Conservation (phyloP, 1,140 invertebrate species). For the Psix sp. region DNA sequence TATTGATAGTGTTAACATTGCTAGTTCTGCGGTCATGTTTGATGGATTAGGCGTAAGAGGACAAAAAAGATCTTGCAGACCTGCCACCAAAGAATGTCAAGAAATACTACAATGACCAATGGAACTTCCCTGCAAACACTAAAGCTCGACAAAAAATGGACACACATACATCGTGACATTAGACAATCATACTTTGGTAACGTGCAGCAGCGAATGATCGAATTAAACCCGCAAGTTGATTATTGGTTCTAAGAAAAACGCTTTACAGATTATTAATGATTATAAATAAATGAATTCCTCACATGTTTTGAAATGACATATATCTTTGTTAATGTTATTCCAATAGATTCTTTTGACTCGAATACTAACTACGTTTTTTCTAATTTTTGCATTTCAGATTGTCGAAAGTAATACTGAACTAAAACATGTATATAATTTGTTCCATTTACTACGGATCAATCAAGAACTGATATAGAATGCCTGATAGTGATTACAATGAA, state of each 20-base stretch:
- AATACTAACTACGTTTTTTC: too few relatives aligned
- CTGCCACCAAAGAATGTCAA: slow-evolving; percentile 23
- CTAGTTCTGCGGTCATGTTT: slow-evolving; percentile 58
- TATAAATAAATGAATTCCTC: slow-evolving; percentile 1
- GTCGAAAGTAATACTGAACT: too few relatives aligned
- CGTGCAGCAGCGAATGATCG: slow-evolving; percentile 37
- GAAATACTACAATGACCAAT: slow-evolving; percentile 40
- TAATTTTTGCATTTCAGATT: too few relatives aligned
- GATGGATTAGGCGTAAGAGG: slow-evolving; percentile 52
- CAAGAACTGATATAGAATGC: too few relatives aligned
- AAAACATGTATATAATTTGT: too few relatives aligned
- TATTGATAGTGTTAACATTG: slow-evolving; percentile 55
- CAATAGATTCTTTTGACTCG: too few relatives aligned
- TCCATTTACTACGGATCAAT: too few relatives aligned
- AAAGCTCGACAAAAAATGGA: slow-evolving; percentile 28
- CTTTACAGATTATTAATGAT: slow-evolving; percentile 15
- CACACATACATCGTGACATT: slow-evolving; percentile 65
- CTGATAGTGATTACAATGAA: too few relatives aligned
- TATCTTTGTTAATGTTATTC: too few relatives aligned
- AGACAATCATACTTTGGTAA: slow-evolving; percentile 69
- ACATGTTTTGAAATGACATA: background rate
- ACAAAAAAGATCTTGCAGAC: slow-evolving; percentile 23
- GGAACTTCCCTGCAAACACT: slow-evolving; percentile 22
- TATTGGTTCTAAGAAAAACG: slow-evolving; percentile 14
- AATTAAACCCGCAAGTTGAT: slow-evolving; percentile 37